Conservation (phyloP, 2,888 invertebrate species). For the Onchidella celtica region DNA sequence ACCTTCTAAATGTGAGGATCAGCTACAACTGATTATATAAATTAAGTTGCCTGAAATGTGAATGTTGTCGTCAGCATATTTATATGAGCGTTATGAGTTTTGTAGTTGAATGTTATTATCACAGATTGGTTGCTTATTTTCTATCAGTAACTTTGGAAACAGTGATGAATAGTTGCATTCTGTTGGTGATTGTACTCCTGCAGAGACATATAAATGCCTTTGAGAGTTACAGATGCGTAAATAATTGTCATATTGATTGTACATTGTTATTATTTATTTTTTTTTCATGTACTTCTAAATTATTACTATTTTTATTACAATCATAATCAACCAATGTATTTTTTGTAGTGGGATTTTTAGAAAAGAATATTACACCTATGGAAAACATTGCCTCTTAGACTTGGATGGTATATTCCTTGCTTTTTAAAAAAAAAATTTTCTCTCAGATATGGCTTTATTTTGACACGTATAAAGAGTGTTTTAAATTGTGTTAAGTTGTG, state of each 20-base stretch:
- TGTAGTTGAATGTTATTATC: neutral
- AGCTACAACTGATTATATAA: no score
- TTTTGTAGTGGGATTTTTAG: neutral
- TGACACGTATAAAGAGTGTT: neutral
- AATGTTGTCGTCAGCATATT: neutral
- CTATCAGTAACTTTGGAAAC: neutral
- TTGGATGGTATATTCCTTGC: neutral
- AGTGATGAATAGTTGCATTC: neutral
- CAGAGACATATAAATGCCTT: slow-evolving; percentile 23
- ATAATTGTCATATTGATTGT: neutral
- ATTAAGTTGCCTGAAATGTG: no score
- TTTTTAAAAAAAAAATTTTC: neutral
- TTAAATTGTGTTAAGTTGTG: neutral
- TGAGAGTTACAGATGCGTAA: neutral
- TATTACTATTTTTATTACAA: slow-evolving; percentile 26
- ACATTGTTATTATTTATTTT: slow-evolving; percentile 1
- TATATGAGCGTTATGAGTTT: neutral
- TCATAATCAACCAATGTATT: slow-evolving; percentile 12
- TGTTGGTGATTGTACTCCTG: neutral
- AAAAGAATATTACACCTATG: neutral
- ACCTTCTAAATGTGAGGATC: no score
- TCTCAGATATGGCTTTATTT: neutral
- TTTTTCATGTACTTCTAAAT: slow-evolving; percentile 7
- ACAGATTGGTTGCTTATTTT: neutral
- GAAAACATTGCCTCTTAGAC: slow-evolving; percentile 4